Conservation (phyloP, 2,797 vertebrate genomes). For the Phataginus tetradactyla region DNA sequence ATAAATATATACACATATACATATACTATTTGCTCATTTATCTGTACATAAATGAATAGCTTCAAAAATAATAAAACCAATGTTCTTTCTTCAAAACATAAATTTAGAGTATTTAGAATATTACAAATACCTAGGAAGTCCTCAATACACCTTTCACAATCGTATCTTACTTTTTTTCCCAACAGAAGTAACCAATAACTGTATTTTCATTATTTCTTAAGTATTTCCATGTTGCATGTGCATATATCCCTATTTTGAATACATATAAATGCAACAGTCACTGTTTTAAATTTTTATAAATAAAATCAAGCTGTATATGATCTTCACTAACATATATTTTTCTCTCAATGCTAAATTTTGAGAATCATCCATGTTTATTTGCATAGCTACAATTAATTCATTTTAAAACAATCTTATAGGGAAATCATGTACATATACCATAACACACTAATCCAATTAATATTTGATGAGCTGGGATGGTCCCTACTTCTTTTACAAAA, state of each 20-base stretch:
- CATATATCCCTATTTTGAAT: background rate
- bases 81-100: background rate
- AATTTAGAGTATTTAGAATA: background rate
- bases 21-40: background rate
- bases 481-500: background rate
- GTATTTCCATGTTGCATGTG: background rate
- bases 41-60: background rate
- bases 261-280: background rate
- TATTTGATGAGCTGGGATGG: background rate
- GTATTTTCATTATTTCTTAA: background rate
- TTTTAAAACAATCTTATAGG: background rate
- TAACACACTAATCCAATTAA: too few relatives aligned
- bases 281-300: background rate
- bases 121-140: background rate
- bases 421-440: background rate
- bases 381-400: background rate
- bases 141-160: accelerated
- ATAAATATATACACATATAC: background rate
- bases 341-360: background rate
- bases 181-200: background rate
- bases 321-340: background rate
- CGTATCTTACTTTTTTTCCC: background rate
- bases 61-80: background rate
- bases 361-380: background rate
- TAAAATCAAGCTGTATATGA: background rate